Conservation (phyloP, 37 sponge, comb jelly and placozoan genomes). For the Bolinopsis microptera region DNA sequence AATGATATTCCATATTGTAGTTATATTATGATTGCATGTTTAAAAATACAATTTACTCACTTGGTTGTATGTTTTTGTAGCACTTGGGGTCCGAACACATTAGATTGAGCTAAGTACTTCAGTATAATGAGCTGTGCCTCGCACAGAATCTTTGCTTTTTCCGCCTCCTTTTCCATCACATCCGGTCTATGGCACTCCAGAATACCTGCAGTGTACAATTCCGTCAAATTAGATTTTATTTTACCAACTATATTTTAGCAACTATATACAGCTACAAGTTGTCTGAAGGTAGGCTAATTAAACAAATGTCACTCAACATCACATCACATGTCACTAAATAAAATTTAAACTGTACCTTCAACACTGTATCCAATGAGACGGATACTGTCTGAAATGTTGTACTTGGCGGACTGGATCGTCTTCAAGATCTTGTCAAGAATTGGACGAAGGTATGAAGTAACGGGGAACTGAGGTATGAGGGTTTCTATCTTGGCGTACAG, state of each 20-base stretch:
- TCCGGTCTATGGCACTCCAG: conserved; percentile 62
- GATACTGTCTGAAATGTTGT: conserved; percentile 61
- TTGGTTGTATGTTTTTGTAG: conserved; percentile 65
- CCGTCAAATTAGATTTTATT: not conserved
- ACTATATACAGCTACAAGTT: no score
- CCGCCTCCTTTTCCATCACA: conserved; percentile 53
- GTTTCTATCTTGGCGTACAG: conserved; percentile 56
- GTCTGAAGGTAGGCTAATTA: no score
- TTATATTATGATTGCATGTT: no score
- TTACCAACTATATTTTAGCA: no score
- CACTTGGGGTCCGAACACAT: conserved; percentile 60
- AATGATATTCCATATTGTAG: no score
- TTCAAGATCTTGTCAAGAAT: conserved; percentile 51
- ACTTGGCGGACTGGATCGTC: conserved; percentile 47
- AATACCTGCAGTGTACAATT: not conserved
- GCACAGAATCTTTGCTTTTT: conserved; percentile 57
- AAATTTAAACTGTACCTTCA: no score
- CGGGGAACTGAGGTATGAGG: conserved; percentile 53
- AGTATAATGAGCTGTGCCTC: conserved; percentile 41
- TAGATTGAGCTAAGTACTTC: conserved; percentile 45
- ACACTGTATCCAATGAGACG: conserved; percentile 26
- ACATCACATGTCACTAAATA: no score
- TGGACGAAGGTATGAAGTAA: conserved; percentile 23
- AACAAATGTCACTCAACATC: no score
- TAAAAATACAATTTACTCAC: conserved; percentile 29